Percentiles rank a stretch among this genome's conserved stretches.
Conservation (phyloP, 2,797 vertebrate species). For the Salmo trutta region DNA sequence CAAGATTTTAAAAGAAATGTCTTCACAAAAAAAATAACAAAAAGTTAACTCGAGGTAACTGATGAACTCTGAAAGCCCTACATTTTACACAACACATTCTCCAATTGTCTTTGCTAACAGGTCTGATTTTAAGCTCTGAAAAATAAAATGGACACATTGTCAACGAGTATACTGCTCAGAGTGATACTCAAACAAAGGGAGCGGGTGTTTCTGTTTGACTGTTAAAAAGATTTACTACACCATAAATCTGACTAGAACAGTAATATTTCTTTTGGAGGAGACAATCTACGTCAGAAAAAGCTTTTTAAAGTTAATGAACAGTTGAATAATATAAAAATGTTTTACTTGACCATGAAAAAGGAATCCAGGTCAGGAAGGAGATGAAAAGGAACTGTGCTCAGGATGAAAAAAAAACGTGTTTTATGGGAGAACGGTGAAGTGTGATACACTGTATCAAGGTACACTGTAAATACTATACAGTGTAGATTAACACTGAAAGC, state of each 20-base stretch:
- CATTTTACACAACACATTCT: conserved; percentile 19
- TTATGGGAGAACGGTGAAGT: conserved; percentile 23
- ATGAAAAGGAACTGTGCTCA: neutral
- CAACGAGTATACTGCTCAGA: conserved; percentile 9
- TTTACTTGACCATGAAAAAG: conserved; percentile 28
- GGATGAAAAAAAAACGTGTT: conserved; percentile 8
- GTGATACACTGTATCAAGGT: conserved; percentile 12
- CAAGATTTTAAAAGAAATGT: no score
- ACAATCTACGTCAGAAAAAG: conserved; percentile 51
- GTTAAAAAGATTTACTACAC: conserved; percentile 72
- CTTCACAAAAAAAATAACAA: no score
- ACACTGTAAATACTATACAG: neutral
- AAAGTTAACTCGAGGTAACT: no score
- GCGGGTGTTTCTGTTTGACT: conserved; percentile 55
- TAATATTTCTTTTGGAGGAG: conserved; percentile 61
- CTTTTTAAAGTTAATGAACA: conserved; percentile 63
- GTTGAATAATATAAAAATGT: conserved; percentile 57
- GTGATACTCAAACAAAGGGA: conserved; percentile 43
- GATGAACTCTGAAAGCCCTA: no score
- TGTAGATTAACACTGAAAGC: neutral
- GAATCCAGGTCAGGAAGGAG: conserved; percentile 24
- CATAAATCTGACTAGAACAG: conserved; percentile 60
- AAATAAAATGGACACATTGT: conserved; percentile 28
- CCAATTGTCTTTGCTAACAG: conserved; percentile 25
- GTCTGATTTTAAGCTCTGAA: conserved; percentile 43